phyloP scores from a whole-genome alignment of 2,797 vertebrate species.

The Etheostoma nigrum region DNA sequence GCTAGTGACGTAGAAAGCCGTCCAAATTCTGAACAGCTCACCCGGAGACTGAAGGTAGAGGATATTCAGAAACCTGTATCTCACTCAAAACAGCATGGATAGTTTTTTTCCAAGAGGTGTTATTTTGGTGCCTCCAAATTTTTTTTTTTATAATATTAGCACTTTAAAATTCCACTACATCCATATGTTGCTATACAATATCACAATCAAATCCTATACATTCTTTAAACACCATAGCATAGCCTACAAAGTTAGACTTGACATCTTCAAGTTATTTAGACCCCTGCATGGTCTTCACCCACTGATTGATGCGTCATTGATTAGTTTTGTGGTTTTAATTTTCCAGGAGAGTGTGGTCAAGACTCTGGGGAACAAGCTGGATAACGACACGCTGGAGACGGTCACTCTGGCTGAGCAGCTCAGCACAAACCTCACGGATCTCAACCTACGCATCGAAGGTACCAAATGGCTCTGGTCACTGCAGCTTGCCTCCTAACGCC shows the following conservation, averaged over 20 bases:
- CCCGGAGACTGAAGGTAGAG: too few relatives aligned
- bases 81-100: too few relatives aligned
- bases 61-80: too few relatives aligned
- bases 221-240: neutral
- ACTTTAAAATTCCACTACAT: neutral
- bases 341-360: conserved; percentile 85
- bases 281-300: neutral
- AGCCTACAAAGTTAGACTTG: neutral
- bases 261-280: neutral
- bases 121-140: too few relatives aligned
- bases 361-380: conserved; percentile 79
- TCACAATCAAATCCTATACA: neutral
- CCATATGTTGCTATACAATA: neutral
- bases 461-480: conserved; percentile 38
- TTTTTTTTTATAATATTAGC: too few relatives aligned
- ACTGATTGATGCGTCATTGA: conserved; percentile 15
- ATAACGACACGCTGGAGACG: conserved; percentile 85
- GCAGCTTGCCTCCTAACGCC: neutral
- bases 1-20: too few relatives aligned
- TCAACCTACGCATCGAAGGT: conserved; percentile 91
- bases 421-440: conserved; percentile 84
- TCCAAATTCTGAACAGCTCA: too few relatives aligned
- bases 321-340: conserved; percentile 63
- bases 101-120: too few relatives aligned
- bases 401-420: conserved; percentile 87